Evolutionary conservation across 2,113 vertebrate species (phyloP).

Genomic region (Pantherophis guttatus): DNA sequence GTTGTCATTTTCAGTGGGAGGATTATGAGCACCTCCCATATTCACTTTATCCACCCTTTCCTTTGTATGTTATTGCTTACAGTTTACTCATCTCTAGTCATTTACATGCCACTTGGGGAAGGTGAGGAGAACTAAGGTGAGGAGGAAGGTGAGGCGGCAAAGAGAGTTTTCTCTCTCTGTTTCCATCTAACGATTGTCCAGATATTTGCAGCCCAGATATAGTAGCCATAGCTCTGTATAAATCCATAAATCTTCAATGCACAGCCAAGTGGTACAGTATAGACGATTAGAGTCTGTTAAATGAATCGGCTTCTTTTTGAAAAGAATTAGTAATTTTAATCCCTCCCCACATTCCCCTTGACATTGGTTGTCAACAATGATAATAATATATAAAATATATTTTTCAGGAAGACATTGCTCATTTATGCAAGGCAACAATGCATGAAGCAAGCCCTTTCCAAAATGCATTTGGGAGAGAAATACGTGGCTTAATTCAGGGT

Average conservation of each 20-base stretch:
- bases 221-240: neutral
- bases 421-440: slow-evolving; percentile 52
- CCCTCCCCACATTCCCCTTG: slow-evolving; percentile 2
- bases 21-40: neutral
- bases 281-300: neutral
- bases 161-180: neutral
- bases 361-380: slow-evolving; percentile 43
- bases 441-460: slow-evolving; percentile 66
- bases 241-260: neutral
- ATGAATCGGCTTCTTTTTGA: slow-evolving; percentile 37
- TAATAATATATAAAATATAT: slow-evolving; percentile 44
- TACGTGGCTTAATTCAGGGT: slow-evolving; percentile 37
- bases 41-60: neutral
- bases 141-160: neutral
- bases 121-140: neutral
- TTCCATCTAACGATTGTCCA: neutral
- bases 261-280: neutral
- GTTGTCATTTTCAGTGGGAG: neutral
- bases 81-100: neutral
- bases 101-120: neutral
- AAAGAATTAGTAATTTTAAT: slow-evolving; percentile 29
- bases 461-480: slow-evolving; percentile 37
- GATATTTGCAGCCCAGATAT: neutral
- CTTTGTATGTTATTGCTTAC: neutral
- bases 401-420: slow-evolving; percentile 52